A percentile compares a stretch with the other conserved stretches of the same genome.
Evolutionary conservation across 2,888 invertebrate species (phyloP).

Genomic region (Ophion costatus): DNA sequence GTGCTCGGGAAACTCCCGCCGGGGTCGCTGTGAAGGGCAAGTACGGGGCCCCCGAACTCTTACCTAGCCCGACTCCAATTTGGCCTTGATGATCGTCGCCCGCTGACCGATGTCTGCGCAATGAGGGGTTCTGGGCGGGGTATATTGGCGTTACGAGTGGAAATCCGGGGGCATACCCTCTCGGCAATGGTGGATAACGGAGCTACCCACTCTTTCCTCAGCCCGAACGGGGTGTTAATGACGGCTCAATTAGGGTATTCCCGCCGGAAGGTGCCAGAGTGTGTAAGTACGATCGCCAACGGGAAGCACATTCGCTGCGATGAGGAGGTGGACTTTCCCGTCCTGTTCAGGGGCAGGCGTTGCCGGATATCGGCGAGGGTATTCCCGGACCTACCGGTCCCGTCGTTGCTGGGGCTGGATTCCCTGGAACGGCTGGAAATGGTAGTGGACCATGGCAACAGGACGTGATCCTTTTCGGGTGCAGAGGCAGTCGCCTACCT

Average conservation of each 20-base stretch:
- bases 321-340: neutral
- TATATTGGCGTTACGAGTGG: neutral
- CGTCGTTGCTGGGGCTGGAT: neutral
- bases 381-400: neutral
- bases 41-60: neutral
- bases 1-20: neutral
- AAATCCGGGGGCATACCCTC: neutral
- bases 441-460: neutral
- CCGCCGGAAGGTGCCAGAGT: neutral
- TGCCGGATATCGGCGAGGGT: neutral
- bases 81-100: fast-evolving
- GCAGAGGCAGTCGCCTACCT: neutral
- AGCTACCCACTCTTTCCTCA: neutral
- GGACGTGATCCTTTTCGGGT: neutral
- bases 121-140: no score
- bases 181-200: neutral
- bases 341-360: neutral
- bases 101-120: neutral
- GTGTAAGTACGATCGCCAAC: neutral
- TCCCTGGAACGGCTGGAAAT: neutral
- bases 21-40: neutral
- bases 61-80: neutral
- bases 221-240: neutral
- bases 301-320: neutral
- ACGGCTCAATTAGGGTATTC: neutral